Conservation (phyloP, 2,113 vertebrate species). For the Myiopsitta monachus region DNA sequence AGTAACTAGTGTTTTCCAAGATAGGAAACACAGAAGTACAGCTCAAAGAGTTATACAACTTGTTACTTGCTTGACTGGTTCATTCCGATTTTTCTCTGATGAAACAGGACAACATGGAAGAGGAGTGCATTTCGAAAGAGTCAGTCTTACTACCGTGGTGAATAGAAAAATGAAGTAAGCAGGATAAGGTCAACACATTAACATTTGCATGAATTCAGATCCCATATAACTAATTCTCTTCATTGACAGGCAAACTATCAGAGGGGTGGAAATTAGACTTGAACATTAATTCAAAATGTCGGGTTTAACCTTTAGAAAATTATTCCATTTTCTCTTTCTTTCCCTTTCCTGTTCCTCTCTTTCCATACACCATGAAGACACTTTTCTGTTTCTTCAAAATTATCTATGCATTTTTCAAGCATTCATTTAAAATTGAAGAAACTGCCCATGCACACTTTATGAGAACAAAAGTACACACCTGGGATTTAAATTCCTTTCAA, state of each 20-base stretch:
- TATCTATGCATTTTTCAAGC: not conserved
- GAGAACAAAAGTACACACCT: not conserved
- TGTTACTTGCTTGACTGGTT: not conserved
- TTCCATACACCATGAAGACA: not conserved
- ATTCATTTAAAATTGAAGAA: slow-evolving; percentile 17
- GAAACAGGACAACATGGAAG: not conserved
- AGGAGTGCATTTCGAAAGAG: not conserved
- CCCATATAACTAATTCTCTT: slow-evolving; percentile 14
- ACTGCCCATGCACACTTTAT: not conserved
- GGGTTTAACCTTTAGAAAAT: slow-evolving; percentile 57
- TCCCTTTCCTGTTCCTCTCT: not conserved
- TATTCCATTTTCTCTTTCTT: slow-evolving; percentile 17
- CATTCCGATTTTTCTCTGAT: not conserved
- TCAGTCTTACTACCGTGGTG: not conserved
- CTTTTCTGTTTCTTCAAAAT: not conserved
- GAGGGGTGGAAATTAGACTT: slow-evolving; percentile 40
- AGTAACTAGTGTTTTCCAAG: not conserved
- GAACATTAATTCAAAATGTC: slow-evolving; percentile 47
- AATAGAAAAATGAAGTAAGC: slow-evolving; percentile 18
- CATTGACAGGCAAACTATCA: slow-evolving; percentile 18
- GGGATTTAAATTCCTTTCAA: not conserved
- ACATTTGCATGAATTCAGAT: slow-evolving; percentile 54
- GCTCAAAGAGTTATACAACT: not conserved
- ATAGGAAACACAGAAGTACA: not conserved
- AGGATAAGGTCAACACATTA: slow-evolving; percentile 54